These are phyloP conservation scores for Drosophila chauvacae DNA, from an alignment of 1,140 invertebrate species.

Conservation along the genomic window DNA sequence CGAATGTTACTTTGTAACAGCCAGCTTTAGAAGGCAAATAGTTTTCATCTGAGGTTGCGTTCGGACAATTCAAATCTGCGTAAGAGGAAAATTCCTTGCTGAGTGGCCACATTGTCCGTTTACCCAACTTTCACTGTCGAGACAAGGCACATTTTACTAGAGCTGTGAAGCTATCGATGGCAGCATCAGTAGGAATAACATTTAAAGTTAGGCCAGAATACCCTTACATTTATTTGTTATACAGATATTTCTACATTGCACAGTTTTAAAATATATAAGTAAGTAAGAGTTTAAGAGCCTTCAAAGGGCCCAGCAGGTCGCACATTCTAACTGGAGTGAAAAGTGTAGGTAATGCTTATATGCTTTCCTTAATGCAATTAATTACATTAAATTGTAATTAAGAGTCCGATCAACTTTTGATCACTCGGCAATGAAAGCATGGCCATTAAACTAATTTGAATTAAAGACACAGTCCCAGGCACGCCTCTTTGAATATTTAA, in stretches of 20 bases:
- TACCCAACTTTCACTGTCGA: slow-evolving; percentile 1
- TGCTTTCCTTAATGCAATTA: not conserved
- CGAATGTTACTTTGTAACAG: not conserved
- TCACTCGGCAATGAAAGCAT: slow-evolving; percentile 33
- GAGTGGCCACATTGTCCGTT: not conserved
- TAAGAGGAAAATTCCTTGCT: not conserved
- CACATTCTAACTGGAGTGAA: slow-evolving; percentile 3
- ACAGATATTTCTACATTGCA: not conserved
- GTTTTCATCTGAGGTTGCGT: slow-evolving; percentile 1
- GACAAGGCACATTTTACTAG: not conserved
- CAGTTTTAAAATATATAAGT: too few relatives aligned
- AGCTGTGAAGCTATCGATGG: not conserved
- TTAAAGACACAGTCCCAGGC: slow-evolving; percentile 23
- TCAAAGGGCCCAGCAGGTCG: too few relatives aligned
- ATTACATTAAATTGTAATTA: slow-evolving; percentile 1
- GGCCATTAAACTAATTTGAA: slow-evolving; percentile 34
- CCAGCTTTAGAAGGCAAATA: not conserved
- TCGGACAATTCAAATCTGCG: not conserved
- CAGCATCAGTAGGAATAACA: not conserved
- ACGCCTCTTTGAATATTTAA: slow-evolving; percentile 21
- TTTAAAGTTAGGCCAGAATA: not conserved
- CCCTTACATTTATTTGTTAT: not conserved
- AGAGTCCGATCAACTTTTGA: slow-evolving; percentile 28
- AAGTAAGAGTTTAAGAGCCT: too few relatives aligned
- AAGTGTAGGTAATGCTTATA: too few relatives aligned